phyloP scores from a whole-genome alignment of 2,113 vertebrate species.

The Dicaeum eximium region DNA sequence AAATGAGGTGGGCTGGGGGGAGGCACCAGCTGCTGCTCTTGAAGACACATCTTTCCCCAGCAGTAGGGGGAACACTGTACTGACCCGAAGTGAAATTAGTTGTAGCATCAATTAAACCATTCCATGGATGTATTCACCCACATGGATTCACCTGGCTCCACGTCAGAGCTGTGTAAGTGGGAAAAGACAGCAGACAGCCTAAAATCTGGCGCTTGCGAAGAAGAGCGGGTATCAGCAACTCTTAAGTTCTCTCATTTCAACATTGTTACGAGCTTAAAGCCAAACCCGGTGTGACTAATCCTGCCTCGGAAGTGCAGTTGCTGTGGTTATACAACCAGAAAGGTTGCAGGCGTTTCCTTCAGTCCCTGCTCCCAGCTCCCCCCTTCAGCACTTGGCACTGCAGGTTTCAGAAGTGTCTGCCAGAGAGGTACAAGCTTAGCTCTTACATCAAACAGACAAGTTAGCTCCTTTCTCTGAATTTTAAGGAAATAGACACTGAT shows the following conservation, averaged over 20 bases:
- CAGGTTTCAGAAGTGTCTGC: not conserved
- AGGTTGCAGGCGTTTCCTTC: not conserved
- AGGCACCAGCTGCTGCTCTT: not conserved
- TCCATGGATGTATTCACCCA: not conserved
- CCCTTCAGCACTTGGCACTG: not conserved
- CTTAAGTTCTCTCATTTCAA: not conserved
- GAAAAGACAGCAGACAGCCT: not conserved
- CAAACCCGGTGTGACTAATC: not conserved
- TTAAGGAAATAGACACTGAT: conserved; percentile 65
- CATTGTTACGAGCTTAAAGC: not conserved
- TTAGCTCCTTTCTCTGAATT: conserved; percentile 9
- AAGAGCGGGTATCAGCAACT: not conserved
- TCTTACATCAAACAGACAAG: not conserved
- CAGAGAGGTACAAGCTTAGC: conserved; percentile 56
- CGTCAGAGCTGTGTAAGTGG: rapidly evolving
- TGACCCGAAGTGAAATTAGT: not conserved
- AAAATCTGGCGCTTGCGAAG: rapidly evolving
- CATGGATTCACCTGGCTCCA: not conserved
- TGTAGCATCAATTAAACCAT: not conserved
- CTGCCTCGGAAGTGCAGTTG: conserved; percentile 16
- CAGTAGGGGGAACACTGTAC: rapidly evolving
- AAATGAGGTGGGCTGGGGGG: not conserved
- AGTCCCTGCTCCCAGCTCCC: not conserved
- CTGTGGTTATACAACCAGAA: not conserved
- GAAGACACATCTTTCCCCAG: not conserved